A percentile compares a stretch with the other conserved stretches of the same genome.
phyloP scores from a whole-genome alignment of 2,797 vertebrate genomes.

The Ceryle rudis region DNA sequence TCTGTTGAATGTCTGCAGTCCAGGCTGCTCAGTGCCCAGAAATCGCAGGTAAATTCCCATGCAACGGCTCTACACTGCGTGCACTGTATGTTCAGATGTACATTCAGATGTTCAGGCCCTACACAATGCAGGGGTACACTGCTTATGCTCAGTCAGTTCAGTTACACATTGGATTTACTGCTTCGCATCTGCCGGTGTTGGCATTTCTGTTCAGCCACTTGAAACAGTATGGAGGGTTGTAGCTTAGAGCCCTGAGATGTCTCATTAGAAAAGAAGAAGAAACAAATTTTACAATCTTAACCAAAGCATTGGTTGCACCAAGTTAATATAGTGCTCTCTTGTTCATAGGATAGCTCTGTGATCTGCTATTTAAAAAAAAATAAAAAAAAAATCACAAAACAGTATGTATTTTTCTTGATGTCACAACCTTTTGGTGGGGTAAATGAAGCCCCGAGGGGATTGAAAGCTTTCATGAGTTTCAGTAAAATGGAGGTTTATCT shows the following conservation, averaged over 20 bases:
- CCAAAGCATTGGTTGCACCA: not conserved
- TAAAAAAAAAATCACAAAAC: not conserved
- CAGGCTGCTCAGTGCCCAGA: not conserved
- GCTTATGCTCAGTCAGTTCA: not conserved
- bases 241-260: not conserved
- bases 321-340: not conserved
- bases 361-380: not conserved
- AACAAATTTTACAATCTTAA: not conserved
- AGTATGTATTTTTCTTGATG: not conserved
- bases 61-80: fast-evolving
- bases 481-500: not conserved
- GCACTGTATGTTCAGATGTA: not conserved
- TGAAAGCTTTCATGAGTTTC: not conserved
- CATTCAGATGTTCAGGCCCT: not conserved
- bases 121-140: not conserved
- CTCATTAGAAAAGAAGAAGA: not conserved
- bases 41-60: not conserved
- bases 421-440: not conserved
- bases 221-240: not conserved
- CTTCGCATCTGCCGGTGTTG: not conserved
- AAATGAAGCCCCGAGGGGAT: not conserved
- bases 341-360: not conserved
- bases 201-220: not conserved
- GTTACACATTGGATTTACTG: not conserved
- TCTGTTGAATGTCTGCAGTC: not conserved